Percentiles rank a stretch among this genome's conserved stretches.
These are phyloP conservation scores for Watersipora subatra DNA, from an alignment of 1,140 invertebrate species.

Conservation along the genomic window DNA sequence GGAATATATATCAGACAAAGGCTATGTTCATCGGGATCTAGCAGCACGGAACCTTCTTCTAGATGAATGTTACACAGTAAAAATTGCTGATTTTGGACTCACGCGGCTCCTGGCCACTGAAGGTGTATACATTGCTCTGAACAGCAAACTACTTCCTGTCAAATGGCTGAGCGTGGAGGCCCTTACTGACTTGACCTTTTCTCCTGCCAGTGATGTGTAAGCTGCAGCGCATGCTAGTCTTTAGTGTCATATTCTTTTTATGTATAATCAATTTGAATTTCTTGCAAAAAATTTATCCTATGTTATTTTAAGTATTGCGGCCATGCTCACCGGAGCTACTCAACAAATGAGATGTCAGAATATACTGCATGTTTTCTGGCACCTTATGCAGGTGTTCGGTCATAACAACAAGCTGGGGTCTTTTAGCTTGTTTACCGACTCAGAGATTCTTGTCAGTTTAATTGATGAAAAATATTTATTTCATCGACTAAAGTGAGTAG, in stretches of 20 bases:
- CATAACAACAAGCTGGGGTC: too few relatives aligned
- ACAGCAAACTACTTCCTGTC: conserved; percentile 39
- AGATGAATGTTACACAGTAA: conserved; percentile 29
- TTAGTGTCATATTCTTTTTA: conserved; percentile 5
- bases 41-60: conserved; percentile 43
- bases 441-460: too few relatives aligned
- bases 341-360: too few relatives aligned
- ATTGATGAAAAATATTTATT: too few relatives aligned
- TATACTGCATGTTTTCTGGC: too few relatives aligned
- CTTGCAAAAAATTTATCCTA: too few relatives aligned
- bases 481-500: too few relatives aligned
- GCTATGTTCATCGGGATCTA: conserved; percentile 42
- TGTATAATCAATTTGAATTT: too few relatives aligned
- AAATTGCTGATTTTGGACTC: conserved; percentile 42
- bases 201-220: conserved; percentile 42
- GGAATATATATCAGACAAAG: conserved; percentile 42
- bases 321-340: too few relatives aligned
- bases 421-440: too few relatives aligned
- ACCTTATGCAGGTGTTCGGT: too few relatives aligned
- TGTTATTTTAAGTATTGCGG: too few relatives aligned
- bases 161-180: conserved; percentile 42
- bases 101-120: conserved; percentile 41
- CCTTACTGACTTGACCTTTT: conserved; percentile 41
- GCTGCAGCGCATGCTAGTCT: conserved; percentile 9
- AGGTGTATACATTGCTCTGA: conserved; percentile 42